Conservation (phyloP, 2,888 invertebrate species). For the Pseudolycoriella hygida region DNA sequence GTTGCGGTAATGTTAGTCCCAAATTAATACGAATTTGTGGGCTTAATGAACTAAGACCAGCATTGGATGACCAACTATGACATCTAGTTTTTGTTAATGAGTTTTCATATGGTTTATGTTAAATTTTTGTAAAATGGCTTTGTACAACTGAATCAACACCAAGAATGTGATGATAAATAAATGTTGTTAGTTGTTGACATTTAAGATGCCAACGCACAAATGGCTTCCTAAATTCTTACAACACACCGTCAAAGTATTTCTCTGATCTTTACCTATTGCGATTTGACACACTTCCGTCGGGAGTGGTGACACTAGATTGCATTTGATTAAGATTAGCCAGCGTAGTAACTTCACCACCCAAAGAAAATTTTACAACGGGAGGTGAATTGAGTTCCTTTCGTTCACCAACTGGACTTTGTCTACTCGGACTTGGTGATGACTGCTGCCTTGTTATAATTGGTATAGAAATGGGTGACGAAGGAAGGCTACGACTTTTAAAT, state of each 20-base stretch:
- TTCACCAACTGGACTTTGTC: background rate
- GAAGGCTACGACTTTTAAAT: constrained; percentile 20
- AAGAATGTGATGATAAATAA: no score
- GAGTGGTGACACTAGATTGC: constrained; percentile 8
- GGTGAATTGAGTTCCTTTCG: constrained; percentile 5
- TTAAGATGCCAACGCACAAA: no score
- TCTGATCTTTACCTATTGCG: constrained; percentile 12
- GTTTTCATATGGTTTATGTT: constrained; percentile 3
- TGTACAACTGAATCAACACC: no score
- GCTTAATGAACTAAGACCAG: constrained; percentile 27
- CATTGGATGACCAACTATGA: constrained; percentile 13
- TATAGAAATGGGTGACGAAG: constrained; percentile 16
- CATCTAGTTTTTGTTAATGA: constrained; percentile 10
- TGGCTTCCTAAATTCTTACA: no score
- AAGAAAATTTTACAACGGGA: constrained; percentile 12
- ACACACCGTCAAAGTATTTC: no score
- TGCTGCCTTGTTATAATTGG: constrained; percentile 9
- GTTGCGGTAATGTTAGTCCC: constrained; percentile 27
- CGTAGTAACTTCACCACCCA: constrained; percentile 13
- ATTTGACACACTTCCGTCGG: constrained; percentile 6
- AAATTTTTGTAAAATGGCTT: constrained; percentile 3
- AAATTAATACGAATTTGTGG: constrained; percentile 44
- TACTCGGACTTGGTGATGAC: constrained; percentile 10
- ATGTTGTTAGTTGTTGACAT: no score
- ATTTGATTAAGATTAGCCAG: constrained; percentile 8